Evolutionary conservation across 2,113 vertebrate genomes (phyloP).

Genomic region (Astatotilapia flaviijosephi): DNA sequence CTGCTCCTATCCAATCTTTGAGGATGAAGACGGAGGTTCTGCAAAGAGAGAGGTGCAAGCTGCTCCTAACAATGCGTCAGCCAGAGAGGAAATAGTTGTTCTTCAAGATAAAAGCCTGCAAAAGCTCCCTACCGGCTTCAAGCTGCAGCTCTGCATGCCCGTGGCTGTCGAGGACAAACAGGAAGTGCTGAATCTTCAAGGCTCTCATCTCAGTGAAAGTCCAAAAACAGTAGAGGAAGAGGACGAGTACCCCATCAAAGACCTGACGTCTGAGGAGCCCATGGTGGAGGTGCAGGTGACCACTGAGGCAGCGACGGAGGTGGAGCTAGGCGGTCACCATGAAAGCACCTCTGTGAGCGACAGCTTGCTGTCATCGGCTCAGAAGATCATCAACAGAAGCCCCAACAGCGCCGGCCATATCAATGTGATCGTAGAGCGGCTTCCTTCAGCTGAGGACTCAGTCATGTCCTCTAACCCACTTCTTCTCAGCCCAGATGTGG

Average conservation of each 20-base stretch:
- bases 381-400: constrained; percentile 92
- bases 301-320: constrained; percentile 74
- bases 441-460: constrained; percentile 84
- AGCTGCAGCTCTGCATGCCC: constrained; percentile 80
- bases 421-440: constrained; percentile 96
- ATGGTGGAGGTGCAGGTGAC: constrained; percentile 76
- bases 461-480: constrained; percentile 79
- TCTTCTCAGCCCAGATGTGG: constrained; percentile 73
- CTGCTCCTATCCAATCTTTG: constrained; percentile 95
- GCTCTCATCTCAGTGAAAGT: constrained; percentile 22
- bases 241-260: constrained; percentile 59
- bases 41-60: constrained; percentile 50
- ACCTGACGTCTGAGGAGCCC: constrained; percentile 66
- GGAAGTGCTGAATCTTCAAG: constrained; percentile 16
- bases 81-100: constrained; percentile 78
- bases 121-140: constrained; percentile 63
- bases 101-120: constrained; percentile 57
- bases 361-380: constrained; percentile 91
- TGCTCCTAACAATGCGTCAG: background rate
- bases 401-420: constrained; percentile 87
- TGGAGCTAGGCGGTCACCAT: constrained; percentile 56
- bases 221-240: constrained; percentile 29
- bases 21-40: constrained; percentile 77
- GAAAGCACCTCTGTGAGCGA: constrained; percentile 50
- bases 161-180: constrained; percentile 26